These are phyloP conservation scores for Dione vanillae DNA, from an alignment of 2,888 invertebrate genomes.

Conservation along the genomic window DNA sequence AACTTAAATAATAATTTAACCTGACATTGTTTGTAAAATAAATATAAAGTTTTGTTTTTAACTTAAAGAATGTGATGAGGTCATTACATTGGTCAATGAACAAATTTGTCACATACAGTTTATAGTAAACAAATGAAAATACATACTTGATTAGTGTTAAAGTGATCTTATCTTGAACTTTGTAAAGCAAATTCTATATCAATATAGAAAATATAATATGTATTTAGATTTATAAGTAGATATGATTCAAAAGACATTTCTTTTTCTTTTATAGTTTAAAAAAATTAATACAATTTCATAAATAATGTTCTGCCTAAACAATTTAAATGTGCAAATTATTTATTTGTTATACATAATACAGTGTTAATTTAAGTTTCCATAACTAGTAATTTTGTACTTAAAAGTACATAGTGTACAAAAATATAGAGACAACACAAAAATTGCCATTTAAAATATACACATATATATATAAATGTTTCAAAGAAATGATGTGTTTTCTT, in stretches of 20 bases:
- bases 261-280: not conserved
- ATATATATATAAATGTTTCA: not conserved
- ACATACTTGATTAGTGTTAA: not conserved
- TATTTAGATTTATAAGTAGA: too few relatives aligned
- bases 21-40: not conserved
- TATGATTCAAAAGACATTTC: not conserved
- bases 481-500: not conserved
- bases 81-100: conserved; percentile 9
- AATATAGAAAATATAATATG: not conserved
- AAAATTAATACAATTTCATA: not conserved
- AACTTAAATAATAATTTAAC: not conserved
- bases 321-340: not conserved
- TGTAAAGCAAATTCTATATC: not conserved
- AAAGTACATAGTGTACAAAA: not conserved
- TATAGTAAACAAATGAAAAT: not conserved
- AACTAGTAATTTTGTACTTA: not conserved
- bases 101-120: not conserved
- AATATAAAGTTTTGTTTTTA: not conserved
- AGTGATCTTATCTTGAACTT: conserved; percentile 3
- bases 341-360: not conserved
- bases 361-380: too few relatives aligned
- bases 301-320: not conserved
- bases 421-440: not conserved
- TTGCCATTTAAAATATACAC: not conserved
- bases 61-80: not conserved